Conservation (phyloP, 1,140 invertebrate genomes). For the Calosoma granatense region DNA sequence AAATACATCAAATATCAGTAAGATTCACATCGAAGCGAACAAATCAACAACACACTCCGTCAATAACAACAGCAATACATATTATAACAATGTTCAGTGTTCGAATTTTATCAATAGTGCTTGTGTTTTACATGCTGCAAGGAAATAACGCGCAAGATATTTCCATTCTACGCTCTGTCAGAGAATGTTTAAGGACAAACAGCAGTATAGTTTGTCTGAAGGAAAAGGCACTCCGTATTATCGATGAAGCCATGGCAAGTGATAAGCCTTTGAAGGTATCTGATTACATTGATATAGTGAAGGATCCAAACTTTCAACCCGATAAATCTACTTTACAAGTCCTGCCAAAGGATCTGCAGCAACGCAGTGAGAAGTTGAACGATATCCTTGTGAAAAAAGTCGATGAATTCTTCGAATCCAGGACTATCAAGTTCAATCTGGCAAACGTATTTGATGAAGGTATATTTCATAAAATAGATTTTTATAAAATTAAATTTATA, state of each 20-base stretch:
- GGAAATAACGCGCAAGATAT: constrained; percentile 15
- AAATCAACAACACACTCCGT: not conserved
- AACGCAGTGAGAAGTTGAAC: constrained; percentile 24
- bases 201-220: constrained; percentile 42
- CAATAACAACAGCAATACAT: not conserved
- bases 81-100: not conserved
- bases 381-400: constrained; percentile 29
- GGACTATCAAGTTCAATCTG: constrained; percentile 28
- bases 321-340: constrained; percentile 19
- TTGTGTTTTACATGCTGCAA: not conserved
- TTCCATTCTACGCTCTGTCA: constrained; percentile 14
- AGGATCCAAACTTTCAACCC: constrained; percentile 30
- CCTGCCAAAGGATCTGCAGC: constrained; percentile 20
- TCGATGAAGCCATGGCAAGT: constrained; percentile 43
- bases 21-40: not conserved
- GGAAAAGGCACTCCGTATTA: constrained; percentile 37
- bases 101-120: not conserved
- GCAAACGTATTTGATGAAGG: constrained; percentile 25
- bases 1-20: not conserved
- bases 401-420: constrained; percentile 29
- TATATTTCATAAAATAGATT: constrained; percentile 5
- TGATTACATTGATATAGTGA: constrained; percentile 44
- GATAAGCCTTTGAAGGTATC: constrained; percentile 45
- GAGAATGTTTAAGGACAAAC: constrained; percentile 33
- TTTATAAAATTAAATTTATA: constrained; percentile 6